Percentiles rank a stretch among this genome's conserved stretches.
Conservation (phyloP, 2,797 vertebrate genomes). For the Amphiprion clarkii region DNA sequence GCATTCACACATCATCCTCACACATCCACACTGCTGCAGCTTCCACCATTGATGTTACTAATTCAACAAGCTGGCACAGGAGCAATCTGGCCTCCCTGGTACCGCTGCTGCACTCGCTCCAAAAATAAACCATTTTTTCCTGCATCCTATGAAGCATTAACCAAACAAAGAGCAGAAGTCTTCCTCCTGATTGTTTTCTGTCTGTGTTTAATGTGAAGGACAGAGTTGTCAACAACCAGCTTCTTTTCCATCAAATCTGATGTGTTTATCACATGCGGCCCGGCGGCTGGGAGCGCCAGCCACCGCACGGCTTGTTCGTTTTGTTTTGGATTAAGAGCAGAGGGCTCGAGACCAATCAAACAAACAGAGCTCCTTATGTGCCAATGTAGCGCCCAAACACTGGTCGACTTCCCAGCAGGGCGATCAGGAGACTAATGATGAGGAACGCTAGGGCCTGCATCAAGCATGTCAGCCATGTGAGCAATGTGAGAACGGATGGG, state of each 20-base stretch:
- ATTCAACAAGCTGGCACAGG: conserved; percentile 56
- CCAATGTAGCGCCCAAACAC: conserved; percentile 71
- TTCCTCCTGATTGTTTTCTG: conserved; percentile 49
- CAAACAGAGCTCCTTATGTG: conserved; percentile 72
- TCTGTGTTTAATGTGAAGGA: conserved; percentile 33
- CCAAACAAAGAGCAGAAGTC: conserved; percentile 30
- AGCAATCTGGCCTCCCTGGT: conserved; percentile 54
- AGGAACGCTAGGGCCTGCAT: conserved; percentile 57
- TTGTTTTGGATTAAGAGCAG: conserved; percentile 82
- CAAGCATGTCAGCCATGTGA: conserved; percentile 70
- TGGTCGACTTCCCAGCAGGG: conserved; percentile 60
- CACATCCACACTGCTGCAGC: conserved; percentile 35
- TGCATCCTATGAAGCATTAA: conserved; percentile 34
- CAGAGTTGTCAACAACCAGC: conserved; percentile 50
- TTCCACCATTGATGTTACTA: conserved; percentile 50
- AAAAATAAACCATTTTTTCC: conserved; percentile 49
- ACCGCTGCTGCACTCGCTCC: conserved; percentile 19
- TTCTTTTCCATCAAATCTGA: conserved; percentile 68
- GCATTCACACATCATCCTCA: conserved; percentile 45
- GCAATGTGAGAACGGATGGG: conserved; percentile 53
- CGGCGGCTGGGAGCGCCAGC: conserved; percentile 44
- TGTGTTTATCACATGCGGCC: conserved; percentile 70
- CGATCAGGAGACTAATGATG: conserved; percentile 63
- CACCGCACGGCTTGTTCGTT: conserved; percentile 69
- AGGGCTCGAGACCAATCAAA: conserved; percentile 77